Conservation (phyloP, 2,113 vertebrate species). For the Zosterops lateralis region DNA sequence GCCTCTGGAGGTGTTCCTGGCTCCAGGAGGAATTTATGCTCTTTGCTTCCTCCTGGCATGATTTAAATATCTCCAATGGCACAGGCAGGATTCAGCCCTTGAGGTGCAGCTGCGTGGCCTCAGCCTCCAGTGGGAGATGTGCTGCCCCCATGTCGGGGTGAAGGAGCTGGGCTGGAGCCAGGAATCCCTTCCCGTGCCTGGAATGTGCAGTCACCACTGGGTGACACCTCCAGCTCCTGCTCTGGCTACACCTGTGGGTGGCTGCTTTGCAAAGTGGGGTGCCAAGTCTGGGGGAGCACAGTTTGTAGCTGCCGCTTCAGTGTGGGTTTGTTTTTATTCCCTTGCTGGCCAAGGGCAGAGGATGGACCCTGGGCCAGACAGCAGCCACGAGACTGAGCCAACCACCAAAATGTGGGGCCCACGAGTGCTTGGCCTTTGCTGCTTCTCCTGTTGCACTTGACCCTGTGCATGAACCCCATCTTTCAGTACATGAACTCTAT, state of each 20-base stretch:
- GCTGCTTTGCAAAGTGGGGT: rapidly evolving
- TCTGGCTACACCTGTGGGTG: rapidly evolving
- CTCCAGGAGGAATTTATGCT: background rate
- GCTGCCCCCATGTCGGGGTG: rapidly evolving
- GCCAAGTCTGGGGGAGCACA: background rate
- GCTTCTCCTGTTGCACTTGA: background rate
- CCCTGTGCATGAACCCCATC: rapidly evolving
- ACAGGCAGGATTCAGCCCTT: background rate
- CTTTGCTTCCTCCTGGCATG: background rate
- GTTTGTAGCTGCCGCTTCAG: background rate
- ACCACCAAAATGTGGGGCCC: rapidly evolving
- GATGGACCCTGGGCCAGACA: rapidly evolving
- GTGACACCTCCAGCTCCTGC: background rate
- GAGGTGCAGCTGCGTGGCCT: background rate
- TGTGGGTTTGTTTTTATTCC: background rate
- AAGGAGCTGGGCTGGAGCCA: background rate
- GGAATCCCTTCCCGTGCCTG: background rate
- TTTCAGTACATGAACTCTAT: background rate
- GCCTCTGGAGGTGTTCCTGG: background rate
- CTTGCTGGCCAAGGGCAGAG: background rate
- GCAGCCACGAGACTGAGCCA: rapidly evolving
- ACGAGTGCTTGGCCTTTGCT: rapidly evolving
- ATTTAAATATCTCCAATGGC: background rate
- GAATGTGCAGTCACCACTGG: rapidly evolving
- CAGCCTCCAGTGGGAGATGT: background rate